phyloP scores from a whole-genome alignment of 1,140 invertebrate species.

The Phymorhynchus buccinoides region DNA sequence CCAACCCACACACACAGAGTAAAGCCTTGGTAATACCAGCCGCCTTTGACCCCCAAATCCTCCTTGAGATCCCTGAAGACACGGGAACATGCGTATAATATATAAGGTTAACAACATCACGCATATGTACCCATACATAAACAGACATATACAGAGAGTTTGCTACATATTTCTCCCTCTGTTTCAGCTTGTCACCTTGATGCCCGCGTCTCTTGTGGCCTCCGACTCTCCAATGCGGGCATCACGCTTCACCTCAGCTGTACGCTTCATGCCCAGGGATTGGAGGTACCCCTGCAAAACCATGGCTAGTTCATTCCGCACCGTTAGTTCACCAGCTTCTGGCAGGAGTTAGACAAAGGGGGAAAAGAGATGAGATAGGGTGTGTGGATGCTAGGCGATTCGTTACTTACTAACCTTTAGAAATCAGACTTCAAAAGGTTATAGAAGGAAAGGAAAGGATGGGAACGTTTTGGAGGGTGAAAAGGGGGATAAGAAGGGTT shows the following conservation, averaged over 20 bases:
- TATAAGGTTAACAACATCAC: too few species aligned
- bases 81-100: too few species aligned
- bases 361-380: neutral
- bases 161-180: too few species aligned
- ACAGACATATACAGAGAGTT: too few species aligned
- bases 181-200: slow-evolving; percentile 59
- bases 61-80: neutral
- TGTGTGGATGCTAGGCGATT: neutral
- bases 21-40: neutral
- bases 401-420: neutral
- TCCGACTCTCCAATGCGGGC: slow-evolving; percentile 97
- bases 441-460: too few species aligned
- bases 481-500: neutral
- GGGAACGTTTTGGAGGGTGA: too few species aligned
- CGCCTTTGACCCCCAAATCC: neutral
- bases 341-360: neutral
- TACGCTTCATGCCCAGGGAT: slow-evolving; percentile 95
- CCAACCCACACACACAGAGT: too few species aligned
- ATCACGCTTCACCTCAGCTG: slow-evolving; percentile 96
- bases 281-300: slow-evolving; percentile 88
- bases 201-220: slow-evolving; percentile 77
- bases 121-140: too few species aligned
- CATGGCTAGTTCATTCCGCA: neutral
- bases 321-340: neutral
- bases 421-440: neutral